Evolutionary conservation across 2,888 invertebrate genomes (phyloP).

Genomic region (Tiliacea citrago): DNA sequence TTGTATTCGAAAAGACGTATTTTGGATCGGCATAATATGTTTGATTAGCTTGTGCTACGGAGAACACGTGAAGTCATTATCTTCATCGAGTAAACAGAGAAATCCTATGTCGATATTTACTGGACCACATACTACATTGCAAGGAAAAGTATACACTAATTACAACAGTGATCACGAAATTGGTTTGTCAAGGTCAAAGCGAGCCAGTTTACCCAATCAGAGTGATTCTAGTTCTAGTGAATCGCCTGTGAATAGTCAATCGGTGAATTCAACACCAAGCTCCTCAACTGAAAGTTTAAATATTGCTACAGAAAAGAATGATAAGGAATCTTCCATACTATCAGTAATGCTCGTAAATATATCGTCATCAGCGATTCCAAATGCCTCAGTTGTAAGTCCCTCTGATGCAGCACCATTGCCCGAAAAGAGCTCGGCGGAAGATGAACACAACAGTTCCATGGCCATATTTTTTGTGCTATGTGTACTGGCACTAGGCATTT

Average conservation of each 20-base stretch:
- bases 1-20: constrained; percentile 63
- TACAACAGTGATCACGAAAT: constrained; percentile 50
- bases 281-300: constrained; percentile 80
- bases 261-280: constrained; percentile 66
- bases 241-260: constrained; percentile 68
- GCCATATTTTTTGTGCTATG: constrained; percentile 99
- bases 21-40: constrained; percentile 68
- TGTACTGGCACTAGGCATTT: constrained; percentile 97
- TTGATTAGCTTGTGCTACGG: constrained; percentile 61
- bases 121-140: constrained; percentile 23
- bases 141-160: constrained; percentile 32
- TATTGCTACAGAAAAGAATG: constrained; percentile 79
- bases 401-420: constrained; percentile 95
- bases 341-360: constrained; percentile 80
- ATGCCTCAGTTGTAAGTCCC: constrained; percentile 89
- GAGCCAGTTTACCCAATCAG: constrained; percentile 73
- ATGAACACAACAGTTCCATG: constrained; percentile 98
- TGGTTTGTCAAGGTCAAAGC: constrained; percentile 78
- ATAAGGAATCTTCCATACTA: constrained; percentile 73
- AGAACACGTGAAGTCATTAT: constrained; percentile 46
- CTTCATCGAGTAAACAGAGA: constrained; percentile 41
- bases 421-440: constrained; percentile 97
- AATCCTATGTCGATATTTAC: constrained; percentile 27
- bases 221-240: constrained; percentile 79
- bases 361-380: constrained; percentile 78